A percentile compares a stretch with the other conserved stretches of the same genome.
phyloP scores from a whole-genome alignment of 2,888 invertebrate species.

The Caenorhabditis angaria region DNA sequence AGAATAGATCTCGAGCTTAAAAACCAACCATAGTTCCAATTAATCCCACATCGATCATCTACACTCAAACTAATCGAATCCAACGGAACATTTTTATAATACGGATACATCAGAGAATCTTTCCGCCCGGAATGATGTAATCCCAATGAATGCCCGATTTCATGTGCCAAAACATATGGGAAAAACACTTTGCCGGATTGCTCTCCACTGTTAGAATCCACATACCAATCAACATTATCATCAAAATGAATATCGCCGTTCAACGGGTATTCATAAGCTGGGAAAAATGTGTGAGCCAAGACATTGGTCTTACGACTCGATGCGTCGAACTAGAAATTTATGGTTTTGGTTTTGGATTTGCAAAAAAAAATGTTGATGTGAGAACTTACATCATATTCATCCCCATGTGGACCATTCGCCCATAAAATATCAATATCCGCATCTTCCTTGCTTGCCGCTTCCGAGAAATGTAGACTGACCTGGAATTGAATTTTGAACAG shows the following conservation, averaged over 20 bases:
- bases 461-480: constrained; percentile 74
- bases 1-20: neutral
- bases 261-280: constrained; percentile 62
- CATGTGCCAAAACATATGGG: constrained; percentile 73
- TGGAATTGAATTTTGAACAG: too few species aligned
- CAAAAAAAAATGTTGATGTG: too few species aligned
- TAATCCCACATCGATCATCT: constrained; percentile 72
- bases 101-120: constrained; percentile 70
- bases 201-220: constrained; percentile 26
- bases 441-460: constrained; percentile 74
- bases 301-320: constrained; percentile 57
- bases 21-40: constrained; percentile 69
- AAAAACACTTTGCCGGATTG: constrained; percentile 46
- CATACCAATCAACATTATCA: constrained; percentile 67
- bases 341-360: too few species aligned
- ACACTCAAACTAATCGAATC: constrained; percentile 63
- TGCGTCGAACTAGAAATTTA: constrained; percentile 63
- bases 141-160: constrained; percentile 72
- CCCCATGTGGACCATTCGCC: constrained; percentile 75
- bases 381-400: constrained; percentile 55
- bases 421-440: constrained; percentile 84
- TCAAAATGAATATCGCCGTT: constrained; percentile 73
- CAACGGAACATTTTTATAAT: constrained; percentile 63
- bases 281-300: constrained; percentile 72
- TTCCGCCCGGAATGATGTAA: constrained; percentile 65